phyloP scores from a whole-genome alignment of 2,797 vertebrate species.

The Micromesistius poutassou region DNA sequence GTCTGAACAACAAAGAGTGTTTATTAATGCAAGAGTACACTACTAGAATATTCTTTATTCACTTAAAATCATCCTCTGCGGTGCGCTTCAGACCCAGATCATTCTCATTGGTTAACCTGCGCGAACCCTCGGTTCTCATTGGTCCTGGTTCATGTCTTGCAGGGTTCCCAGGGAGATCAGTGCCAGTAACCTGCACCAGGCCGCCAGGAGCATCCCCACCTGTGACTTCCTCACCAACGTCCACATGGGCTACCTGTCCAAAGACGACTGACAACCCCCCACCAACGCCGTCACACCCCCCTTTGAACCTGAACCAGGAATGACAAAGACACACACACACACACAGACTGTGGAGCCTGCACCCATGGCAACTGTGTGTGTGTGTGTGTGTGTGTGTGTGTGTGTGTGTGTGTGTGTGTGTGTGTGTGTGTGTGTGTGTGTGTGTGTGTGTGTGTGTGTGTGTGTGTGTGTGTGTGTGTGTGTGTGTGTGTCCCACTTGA shows the following conservation, averaged over 20 bases:
- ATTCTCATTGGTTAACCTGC: background rate
- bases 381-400: background rate
- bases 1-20: too few relatives aligned
- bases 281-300: conserved; percentile 10
- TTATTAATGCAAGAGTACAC: too few relatives aligned
- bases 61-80: background rate
- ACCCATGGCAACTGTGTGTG: background rate
- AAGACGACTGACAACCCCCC: conserved; percentile 67
- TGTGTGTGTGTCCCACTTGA: background rate
- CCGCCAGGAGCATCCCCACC: conserved; percentile 86
- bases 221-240: conserved; percentile 97
- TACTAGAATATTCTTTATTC: background rate
- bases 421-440: too few relatives aligned
- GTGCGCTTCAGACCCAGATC: background rate
- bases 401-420: too few relatives aligned
- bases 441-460: too few relatives aligned
- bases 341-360: background rate
- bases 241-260: conserved; percentile 87
- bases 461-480: too few relatives aligned
- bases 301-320: background rate
- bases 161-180: conserved; percentile 93
- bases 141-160: conserved; percentile 10
- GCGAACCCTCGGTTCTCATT: background rate
- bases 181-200: conserved; percentile 92
- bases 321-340: background rate